Evolutionary conservation across 1,140 invertebrate genomes (phyloP).

Genomic region (Eurytemora carolleeae): DNA sequence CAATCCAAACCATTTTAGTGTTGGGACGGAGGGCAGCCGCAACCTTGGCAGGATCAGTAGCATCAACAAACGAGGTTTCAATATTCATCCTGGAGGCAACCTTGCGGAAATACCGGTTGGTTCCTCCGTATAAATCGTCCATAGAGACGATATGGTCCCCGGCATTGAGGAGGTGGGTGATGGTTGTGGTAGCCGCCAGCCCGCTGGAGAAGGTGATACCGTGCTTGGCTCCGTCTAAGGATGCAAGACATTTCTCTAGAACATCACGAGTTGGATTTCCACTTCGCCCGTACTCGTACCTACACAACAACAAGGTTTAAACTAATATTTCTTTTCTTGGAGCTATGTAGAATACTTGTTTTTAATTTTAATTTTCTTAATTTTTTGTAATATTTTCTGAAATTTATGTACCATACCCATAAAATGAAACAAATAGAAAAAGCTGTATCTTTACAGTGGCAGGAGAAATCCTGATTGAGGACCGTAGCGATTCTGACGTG

Average conservation of each 20-base stretch:
- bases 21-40: conserved; percentile 15
- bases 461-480: conserved; percentile 58
- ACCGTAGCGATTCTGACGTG: conserved; percentile 50
- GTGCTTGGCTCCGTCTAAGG: conserved; percentile 71
- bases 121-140: conserved; percentile 92
- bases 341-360: too few relatives aligned
- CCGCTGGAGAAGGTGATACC: conserved; percentile 73
- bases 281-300: conserved; percentile 72
- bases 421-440: too few relatives aligned
- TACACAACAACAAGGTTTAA: not conserved
- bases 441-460: too few relatives aligned
- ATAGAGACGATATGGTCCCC: conserved; percentile 80
- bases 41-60: conserved; percentile 35
- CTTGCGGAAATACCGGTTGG: conserved; percentile 38
- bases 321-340: too few relatives aligned
- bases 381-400: too few relatives aligned
- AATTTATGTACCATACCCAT: too few relatives aligned
- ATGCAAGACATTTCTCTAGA: conserved; percentile 69
- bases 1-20: conserved; percentile 53
- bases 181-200: conserved; percentile 54
- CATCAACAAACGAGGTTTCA: conserved; percentile 56
- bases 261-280: conserved; percentile 83
- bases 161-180: conserved; percentile 47
- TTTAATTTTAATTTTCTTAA: too few relatives aligned
- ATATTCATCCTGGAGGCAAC: conserved; percentile 47